Evolutionary conservation across 92 coral and sea anemone species (phyloP).

Genomic region (Heteractis magnifica): DNA sequence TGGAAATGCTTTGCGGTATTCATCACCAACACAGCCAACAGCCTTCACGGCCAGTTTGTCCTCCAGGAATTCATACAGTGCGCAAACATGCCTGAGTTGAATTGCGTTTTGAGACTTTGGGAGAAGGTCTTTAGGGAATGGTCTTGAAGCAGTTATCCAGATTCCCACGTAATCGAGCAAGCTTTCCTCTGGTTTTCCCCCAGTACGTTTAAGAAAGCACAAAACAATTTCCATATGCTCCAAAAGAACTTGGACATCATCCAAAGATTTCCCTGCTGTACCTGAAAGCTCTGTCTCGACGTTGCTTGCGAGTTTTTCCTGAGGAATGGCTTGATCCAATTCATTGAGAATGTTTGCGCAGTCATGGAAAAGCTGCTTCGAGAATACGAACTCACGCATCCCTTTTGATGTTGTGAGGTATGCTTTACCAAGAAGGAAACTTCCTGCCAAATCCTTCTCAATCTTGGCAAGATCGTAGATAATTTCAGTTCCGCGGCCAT

Average conservation of each 20-base stretch:
- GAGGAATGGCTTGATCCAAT: slow-evolving; percentile 66
- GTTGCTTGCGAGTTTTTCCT: slow-evolving; percentile 63
- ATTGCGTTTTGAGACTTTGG: slow-evolving; percentile 75
- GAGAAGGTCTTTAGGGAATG: slow-evolving; percentile 73
- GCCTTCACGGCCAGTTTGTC: slow-evolving; percentile 85
- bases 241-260: slow-evolving; percentile 68
- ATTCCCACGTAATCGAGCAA: slow-evolving; percentile 73
- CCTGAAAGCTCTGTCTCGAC: slow-evolving; percentile 61
- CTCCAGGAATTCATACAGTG: slow-evolving; percentile 86
- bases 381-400: slow-evolving; percentile 74
- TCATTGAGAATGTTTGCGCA: slow-evolving; percentile 79
- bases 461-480: slow-evolving; percentile 75
- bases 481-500: slow-evolving; percentile 79
- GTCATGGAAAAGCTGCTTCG: slow-evolving; percentile 89
- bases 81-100: slow-evolving; percentile 84
- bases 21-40: slow-evolving; percentile 68
- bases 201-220: slow-evolving; percentile 76
- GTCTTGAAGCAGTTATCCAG: slow-evolving; percentile 77
- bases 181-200: slow-evolving; percentile 66
- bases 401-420: slow-evolving; percentile 61
- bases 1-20: slow-evolving; percentile 45
- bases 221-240: slow-evolving; percentile 91
- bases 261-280: slow-evolving; percentile 58
- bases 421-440: slow-evolving; percentile 73
- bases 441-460: slow-evolving; percentile 76